Percentiles rank a stretch among this genome's conserved stretches.
Evolutionary conservation across 2,797 vertebrate genomes (phyloP).

Genomic region (Pyrocephalus nanus): DNA sequence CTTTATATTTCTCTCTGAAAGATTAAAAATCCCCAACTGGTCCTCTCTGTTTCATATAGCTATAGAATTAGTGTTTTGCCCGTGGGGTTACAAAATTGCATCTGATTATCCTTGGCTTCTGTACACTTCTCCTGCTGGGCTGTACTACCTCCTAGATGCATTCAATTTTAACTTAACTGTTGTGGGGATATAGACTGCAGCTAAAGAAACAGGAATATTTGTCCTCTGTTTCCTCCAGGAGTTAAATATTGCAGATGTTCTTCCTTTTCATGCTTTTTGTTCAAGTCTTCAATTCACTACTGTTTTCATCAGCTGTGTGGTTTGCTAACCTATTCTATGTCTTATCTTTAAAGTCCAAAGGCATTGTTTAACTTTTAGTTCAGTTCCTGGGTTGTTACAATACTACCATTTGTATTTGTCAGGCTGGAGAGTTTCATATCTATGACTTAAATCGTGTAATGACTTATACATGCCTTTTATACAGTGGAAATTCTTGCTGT

Average conservation of each 20-base stretch:
- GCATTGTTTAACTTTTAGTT: slow-evolving; percentile 59
- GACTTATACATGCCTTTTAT: slow-evolving; percentile 42
- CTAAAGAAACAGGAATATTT: slow-evolving; percentile 55
- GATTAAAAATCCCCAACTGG: neutral
- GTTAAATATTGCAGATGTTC: slow-evolving; percentile 61
- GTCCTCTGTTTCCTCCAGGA: slow-evolving; percentile 32
- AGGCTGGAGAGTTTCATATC: slow-evolving; percentile 17
- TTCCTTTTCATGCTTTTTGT: slow-evolving; percentile 57
- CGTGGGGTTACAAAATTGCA: neutral
- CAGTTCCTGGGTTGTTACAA: slow-evolving; percentile 62
- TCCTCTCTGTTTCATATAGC: neutral
- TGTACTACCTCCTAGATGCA: neutral
- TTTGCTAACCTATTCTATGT: slow-evolving; percentile 56
- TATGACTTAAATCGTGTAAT: slow-evolving; percentile 40
- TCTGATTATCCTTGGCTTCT: slow-evolving; percentile 5
- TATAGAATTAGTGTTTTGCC: neutral
- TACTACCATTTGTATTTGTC: slow-evolving; percentile 45
- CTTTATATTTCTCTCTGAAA: neutral
- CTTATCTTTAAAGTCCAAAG: slow-evolving; percentile 59
- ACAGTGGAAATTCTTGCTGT: neutral
- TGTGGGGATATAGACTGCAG: neutral
- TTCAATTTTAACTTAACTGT: slow-evolving; percentile 17
- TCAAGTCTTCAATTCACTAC: slow-evolving; percentile 44
- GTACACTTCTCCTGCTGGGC: neutral
- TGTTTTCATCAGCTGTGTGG: slow-evolving; percentile 59